Evolutionary conservation across 2,888 invertebrate genomes (phyloP), one percentile per base, ranked within the genome.

Genomic region (Leistus spinibarbis): DNA sequence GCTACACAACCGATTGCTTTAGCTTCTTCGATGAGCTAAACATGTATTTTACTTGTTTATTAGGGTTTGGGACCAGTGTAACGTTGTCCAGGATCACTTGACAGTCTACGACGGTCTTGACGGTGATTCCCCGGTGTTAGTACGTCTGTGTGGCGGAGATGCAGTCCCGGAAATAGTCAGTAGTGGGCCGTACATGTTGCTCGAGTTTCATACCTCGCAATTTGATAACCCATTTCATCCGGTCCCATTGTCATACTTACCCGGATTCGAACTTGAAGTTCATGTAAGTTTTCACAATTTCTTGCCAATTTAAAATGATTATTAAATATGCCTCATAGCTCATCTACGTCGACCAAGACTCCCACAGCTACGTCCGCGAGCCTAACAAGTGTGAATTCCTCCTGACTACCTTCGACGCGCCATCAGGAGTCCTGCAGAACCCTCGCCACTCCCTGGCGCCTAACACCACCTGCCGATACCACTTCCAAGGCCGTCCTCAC

Each of bases 221-320:
- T 93, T 90, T 83, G 94, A 94, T 84, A 93, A 93, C 84, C 93
- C 93, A 0, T 94, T 93, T 84, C 93, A 93, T 85, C 93, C 93
- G 1, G 90, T 92, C 10, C 93, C 93, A 7, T 86, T 93, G 81
- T 93, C 92, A 79, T 93, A 93, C 84, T 86, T 94, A 76, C 93
- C 93, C 0, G 94, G 94, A 78, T 94, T 95, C 81, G 94, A 95
- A 83, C 88, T 95, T 66, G 93, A 94, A 87, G 92, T 94, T 76
- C 91, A 93, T 89, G 93, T 94, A 84, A 86, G 84, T 79, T 65
- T 65, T 54, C 17, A 16, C 17, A 54, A 3, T 54, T 54, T 2
- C n/a, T n/a, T n/a, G n/a, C n/a, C 17, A 54, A 54, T 3, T 17
- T 53, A 53, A 53, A 10, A 16, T 54, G 5, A 16, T 54, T 54